Conservation (phyloP, 2,113 vertebrate genomes). For the Pyxicephalus adspersus region DNA sequence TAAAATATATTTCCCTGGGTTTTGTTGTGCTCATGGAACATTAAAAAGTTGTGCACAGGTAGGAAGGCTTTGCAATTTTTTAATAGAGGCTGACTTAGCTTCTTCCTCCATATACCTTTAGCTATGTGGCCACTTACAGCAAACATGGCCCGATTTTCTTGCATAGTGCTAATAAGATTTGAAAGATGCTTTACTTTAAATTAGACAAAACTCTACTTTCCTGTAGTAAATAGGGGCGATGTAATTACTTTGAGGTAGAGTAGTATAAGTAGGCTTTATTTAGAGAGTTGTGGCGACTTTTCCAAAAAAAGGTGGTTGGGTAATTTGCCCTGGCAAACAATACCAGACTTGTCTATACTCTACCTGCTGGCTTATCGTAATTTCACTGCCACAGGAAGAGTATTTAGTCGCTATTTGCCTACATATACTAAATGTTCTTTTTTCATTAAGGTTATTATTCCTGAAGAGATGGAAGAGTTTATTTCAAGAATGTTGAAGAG, state of each 20-base stretch:
- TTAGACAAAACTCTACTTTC: background rate
- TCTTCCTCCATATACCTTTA: no score
- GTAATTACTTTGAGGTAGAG: no score
- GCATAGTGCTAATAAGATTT: background rate
- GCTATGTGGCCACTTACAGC: no score
- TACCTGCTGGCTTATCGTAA: constrained; percentile 76
- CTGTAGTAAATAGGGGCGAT: no score
- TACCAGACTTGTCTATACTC: constrained; percentile 72
- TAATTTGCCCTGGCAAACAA: constrained; percentile 49
- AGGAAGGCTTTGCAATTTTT: no score
- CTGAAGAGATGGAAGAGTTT: constrained; percentile 99
- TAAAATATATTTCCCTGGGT: no score
- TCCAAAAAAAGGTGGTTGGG: background rate
- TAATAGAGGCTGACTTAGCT: no score
- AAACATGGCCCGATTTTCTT: background rate
- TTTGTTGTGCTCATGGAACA: no score
- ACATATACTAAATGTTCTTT: constrained; percentile 99
- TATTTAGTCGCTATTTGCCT: constrained; percentile 89
- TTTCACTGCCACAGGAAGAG: constrained; percentile 81
- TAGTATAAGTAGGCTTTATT: background rate
- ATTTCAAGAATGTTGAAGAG: constrained; percentile 99
- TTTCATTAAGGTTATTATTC: constrained; percentile 99
- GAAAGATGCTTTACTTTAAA: background rate
- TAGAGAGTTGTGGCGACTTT: background rate
- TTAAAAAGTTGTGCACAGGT: no score